Conservation (phyloP, 1,140 invertebrate genomes). For the Drosophila truncata region DNA sequence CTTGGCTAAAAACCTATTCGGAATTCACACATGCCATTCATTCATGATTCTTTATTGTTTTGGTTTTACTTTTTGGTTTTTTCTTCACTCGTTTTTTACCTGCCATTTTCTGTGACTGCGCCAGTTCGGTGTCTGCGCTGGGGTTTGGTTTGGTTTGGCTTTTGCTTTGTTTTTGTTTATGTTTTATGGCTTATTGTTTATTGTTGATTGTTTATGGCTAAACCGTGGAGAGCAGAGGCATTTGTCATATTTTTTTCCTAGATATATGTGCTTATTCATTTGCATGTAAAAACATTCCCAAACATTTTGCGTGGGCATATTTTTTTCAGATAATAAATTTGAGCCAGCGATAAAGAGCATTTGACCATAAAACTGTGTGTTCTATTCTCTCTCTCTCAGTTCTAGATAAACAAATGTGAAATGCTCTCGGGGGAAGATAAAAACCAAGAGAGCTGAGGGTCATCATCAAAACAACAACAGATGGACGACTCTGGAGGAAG, state of each 20-base stretch:
- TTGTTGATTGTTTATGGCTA: constrained; percentile 45
- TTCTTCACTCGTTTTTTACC: constrained; percentile 35
- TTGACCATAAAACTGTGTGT: constrained; percentile 59
- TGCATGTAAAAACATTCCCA: constrained; percentile 61
- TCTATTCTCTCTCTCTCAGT: constrained; percentile 19
- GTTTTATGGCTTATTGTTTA: constrained; percentile 76
- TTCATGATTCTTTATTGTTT: constrained; percentile 42
- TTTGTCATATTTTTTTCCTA: constrained; percentile 53
- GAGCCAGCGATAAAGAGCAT: constrained; percentile 66
- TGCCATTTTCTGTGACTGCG: constrained; percentile 24
- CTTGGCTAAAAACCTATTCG: constrained; percentile 9
- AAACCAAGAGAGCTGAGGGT: constrained; percentile 17
- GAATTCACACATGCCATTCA: constrained; percentile 34
- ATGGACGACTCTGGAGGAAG: constrained; percentile 24
- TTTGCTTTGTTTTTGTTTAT: constrained; percentile 69
- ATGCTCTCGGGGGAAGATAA: constrained; percentile 35
- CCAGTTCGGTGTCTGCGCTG: constrained; percentile 3
- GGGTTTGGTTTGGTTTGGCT: constrained; percentile 24
- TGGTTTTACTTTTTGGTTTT: constrained; percentile 5
- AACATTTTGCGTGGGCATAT: constrained; percentile 69
- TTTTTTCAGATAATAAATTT: constrained; percentile 78
- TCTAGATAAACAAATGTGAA: constrained; percentile 62
- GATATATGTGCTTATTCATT: constrained; percentile 55
- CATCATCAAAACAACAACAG: constrained; percentile 26
- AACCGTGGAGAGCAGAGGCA: constrained; percentile 10